Conservation (phyloP, 1,140 invertebrate genomes). For the Drosophila takahashii region DNA sequence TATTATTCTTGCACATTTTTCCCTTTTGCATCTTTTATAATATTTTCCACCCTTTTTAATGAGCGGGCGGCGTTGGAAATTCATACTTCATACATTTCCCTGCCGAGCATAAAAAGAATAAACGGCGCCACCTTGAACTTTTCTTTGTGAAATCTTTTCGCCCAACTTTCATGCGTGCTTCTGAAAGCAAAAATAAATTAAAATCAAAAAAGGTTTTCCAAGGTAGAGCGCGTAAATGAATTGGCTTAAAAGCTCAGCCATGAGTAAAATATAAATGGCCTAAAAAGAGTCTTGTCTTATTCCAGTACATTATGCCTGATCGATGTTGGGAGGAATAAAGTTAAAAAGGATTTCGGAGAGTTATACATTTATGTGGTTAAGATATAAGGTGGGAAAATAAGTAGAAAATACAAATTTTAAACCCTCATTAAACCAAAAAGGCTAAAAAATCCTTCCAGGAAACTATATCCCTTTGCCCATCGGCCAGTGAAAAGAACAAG, state of each 20-base stretch:
- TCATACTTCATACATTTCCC: conserved; percentile 33
- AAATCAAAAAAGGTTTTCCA: conserved; percentile 12
- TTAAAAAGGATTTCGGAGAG: neutral
- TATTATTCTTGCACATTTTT: conserved; percentile 39
- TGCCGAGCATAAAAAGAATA: conserved; percentile 18
- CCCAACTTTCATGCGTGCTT: conserved; percentile 26
- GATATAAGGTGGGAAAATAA: neutral
- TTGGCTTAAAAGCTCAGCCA: conserved; percentile 63
- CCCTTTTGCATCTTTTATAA: conserved; percentile 41
- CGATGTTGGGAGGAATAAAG: neutral
- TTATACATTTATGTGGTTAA: neutral
- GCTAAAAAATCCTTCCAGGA: neutral
- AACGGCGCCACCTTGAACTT: conserved; percentile 52
- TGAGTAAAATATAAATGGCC: conserved; percentile 72
- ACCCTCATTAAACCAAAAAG: neutral
- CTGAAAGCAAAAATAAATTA: conserved; percentile 7
- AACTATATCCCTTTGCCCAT: neutral
- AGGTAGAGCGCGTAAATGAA: conserved; percentile 12
- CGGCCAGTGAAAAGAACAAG: conserved; percentile 8
- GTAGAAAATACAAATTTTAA: too few species aligned
- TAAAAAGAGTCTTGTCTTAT: conserved; percentile 11
- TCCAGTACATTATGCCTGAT: conserved; percentile 17
- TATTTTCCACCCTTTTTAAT: conserved; percentile 67
- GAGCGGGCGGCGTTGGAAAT: conserved; percentile 27
- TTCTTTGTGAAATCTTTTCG: conserved; percentile 28